Evolutionary conservation across 1,140 invertebrate species (phyloP).

Genomic region (Mylabris phalerata): DNA sequence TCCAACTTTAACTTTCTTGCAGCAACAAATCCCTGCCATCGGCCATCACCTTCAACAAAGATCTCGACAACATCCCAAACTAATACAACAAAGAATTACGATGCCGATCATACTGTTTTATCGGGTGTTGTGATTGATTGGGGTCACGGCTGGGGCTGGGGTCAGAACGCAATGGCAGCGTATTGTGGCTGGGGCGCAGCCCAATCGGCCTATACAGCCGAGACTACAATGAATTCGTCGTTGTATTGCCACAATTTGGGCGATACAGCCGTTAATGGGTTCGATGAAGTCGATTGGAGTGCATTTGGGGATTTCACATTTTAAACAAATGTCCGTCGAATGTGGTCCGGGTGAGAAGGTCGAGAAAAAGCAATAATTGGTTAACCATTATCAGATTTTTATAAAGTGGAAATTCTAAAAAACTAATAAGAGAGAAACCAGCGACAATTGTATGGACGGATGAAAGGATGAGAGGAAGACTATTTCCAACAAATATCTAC

Average conservation of each 20-base stretch:
- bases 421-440: too few relatives aligned
- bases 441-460: too few relatives aligned
- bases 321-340: slow-evolving; percentile 18
- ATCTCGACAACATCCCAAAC: not conserved
- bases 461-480: too few relatives aligned
- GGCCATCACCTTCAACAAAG: not conserved
- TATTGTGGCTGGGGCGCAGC: slow-evolving; percentile 21
- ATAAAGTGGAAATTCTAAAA: too few relatives aligned
- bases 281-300: slow-evolving; percentile 39
- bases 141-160: slow-evolving; percentile 42
- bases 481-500: too few relatives aligned
- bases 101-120: slow-evolving; percentile 35
- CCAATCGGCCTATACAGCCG: slow-evolving; percentile 18
- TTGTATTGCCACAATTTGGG: slow-evolving; percentile 32
- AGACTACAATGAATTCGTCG: slow-evolving; percentile 19
- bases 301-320: slow-evolving; percentile 39
- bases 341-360: too few relatives aligned
- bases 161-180: slow-evolving; percentile 26
- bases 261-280: slow-evolving; percentile 32
- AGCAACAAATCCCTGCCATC: not conserved
- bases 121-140: slow-evolving; percentile 36
- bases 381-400: too few relatives aligned
- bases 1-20: too few relatives aligned
- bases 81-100: slow-evolving; percentile 11
- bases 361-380: too few relatives aligned